Conservation (phyloP, 2,888 invertebrate species). For the Urechis unicinctus region DNA sequence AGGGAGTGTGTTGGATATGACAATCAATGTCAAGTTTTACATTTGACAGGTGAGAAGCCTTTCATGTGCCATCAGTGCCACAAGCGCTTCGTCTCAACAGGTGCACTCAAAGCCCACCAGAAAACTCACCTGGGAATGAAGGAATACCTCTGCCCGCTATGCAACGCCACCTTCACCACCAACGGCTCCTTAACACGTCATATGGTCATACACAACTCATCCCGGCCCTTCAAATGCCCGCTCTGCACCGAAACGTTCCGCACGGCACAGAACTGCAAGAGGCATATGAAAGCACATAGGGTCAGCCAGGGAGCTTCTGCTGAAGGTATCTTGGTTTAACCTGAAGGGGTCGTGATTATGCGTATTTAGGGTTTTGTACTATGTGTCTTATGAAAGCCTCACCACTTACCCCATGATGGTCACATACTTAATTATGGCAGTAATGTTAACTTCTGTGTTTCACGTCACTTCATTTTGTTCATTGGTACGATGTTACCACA, state of each 20-base stretch:
- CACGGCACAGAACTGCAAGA: slow-evolving; percentile 58
- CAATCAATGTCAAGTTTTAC: no score
- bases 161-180: slow-evolving; percentile 37
- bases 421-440: no score
- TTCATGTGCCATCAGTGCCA: slow-evolving; percentile 62
- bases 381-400: no score
- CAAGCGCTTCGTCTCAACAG: slow-evolving; percentile 47
- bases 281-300: slow-evolving; percentile 60
- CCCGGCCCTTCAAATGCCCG: slow-evolving; percentile 54
- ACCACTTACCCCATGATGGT: no score
- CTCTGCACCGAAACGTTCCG: slow-evolving; percentile 59
- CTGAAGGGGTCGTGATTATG: neutral
- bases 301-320: neutral
- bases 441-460: no score
- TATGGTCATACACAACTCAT: slow-evolving; percentile 33
- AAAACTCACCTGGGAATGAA: slow-evolving; percentile 40
- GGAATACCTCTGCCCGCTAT: slow-evolving; percentile 27
- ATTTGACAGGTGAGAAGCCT: slow-evolving; percentile 54
- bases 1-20: no score
- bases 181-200: slow-evolving; percentile 42
- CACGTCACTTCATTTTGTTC: no score
- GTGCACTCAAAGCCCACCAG: slow-evolving; percentile 39
- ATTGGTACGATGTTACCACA: no score
- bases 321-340: neutral
- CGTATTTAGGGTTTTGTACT: no score